phyloP scores from a whole-genome alignment of 1,140 invertebrate genomes.

The Drosophila willistoni region DNA sequence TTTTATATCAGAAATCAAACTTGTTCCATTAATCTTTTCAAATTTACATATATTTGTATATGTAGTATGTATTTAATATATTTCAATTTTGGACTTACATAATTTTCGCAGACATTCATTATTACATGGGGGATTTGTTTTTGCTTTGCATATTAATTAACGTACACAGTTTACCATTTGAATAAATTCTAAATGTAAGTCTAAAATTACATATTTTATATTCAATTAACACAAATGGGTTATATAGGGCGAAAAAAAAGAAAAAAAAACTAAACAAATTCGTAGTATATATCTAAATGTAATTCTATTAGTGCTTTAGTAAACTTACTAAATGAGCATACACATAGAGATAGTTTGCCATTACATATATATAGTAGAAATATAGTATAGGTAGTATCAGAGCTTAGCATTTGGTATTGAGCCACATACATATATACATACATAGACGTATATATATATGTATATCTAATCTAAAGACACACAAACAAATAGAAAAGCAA shows the following conservation, averaged over 20 bases:
- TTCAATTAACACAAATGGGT: background rate
- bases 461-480: background rate
- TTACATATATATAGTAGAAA: background rate
- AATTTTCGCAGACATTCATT: background rate
- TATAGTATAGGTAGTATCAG: background rate
- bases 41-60: no score
- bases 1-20: no score
- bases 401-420: conserved; percentile 16
- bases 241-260: background rate
- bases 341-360: conserved; percentile 16
- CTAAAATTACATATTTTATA: conserved; percentile 1
- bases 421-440: conserved; percentile 8
- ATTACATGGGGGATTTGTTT: background rate
- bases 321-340: conserved; percentile 10
- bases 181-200: background rate
- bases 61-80: background rate
- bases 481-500: conserved; percentile 4
- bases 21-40: no score
- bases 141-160: conserved; percentile 17
- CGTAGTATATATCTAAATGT: background rate
- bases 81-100: conserved; percentile 11
- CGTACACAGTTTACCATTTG: conserved; percentile 5
- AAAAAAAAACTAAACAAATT: background rate
- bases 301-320: conserved; percentile 1
- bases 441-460: background rate